These are phyloP conservation scores for Etia nguti DNA, from an alignment of 2,113 vertebrate species.

Conservation along the genomic window DNA sequence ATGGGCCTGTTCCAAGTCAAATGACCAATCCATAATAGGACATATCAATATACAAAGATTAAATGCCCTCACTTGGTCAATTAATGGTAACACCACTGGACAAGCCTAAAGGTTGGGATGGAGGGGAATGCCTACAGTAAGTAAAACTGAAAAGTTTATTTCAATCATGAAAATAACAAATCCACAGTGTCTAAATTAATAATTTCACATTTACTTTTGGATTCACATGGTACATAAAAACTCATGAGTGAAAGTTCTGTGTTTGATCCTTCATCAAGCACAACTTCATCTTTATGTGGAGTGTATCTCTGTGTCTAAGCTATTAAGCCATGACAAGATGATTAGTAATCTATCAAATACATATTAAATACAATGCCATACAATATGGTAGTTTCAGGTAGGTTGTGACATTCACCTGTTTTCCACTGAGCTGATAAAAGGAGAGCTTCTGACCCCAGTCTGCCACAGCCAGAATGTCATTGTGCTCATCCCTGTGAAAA, in stretches of 20 bases:
- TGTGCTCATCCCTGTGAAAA: slow-evolving; percentile 86
- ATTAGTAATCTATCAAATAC: not conserved
- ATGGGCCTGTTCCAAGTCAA: not conserved
- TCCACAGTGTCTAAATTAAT: not conserved
- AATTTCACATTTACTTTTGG: not conserved
- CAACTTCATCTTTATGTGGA: not conserved
- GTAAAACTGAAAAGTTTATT: not conserved
- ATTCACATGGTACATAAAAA: not conserved
- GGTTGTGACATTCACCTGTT: slow-evolving; percentile 78
- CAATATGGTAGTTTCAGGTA: not conserved
- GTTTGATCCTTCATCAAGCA: not conserved
- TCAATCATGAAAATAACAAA: not conserved
- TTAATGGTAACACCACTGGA: not conserved
- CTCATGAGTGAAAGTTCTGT: not conserved
- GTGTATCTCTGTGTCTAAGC: not conserved
- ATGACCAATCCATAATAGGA: not conserved
- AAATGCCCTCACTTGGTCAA: not conserved
- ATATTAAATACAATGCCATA: not conserved
- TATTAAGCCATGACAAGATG: not conserved
- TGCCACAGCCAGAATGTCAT: slow-evolving; percentile 93
- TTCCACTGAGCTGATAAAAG: slow-evolving; percentile 97
- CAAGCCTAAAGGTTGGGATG: not conserved
- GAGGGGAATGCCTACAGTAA: not conserved
- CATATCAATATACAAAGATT: not conserved
- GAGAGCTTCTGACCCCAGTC: slow-evolving; percentile 97